Evolutionary conservation across 1,140 invertebrate genomes (phyloP).

Genomic region (Lerema accius): DNA sequence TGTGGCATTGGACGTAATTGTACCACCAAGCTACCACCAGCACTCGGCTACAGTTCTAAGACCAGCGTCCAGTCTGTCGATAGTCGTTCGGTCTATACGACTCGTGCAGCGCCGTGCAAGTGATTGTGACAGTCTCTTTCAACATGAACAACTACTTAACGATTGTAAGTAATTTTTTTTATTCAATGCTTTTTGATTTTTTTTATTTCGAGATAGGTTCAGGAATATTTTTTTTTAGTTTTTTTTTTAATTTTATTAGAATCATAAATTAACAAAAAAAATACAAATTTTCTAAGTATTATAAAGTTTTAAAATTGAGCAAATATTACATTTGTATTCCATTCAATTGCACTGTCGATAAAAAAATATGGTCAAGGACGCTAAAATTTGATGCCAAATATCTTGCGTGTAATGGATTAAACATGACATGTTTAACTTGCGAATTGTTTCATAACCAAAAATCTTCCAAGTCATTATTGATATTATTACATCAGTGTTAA

Average conservation of each 20-base stretch:
- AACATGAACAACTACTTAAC: conserved; percentile 54
- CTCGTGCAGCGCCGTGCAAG: conserved; percentile 37
- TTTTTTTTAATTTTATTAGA: too few relatives aligned
- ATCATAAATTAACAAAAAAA: too few relatives aligned
- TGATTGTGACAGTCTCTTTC: conserved; percentile 47
- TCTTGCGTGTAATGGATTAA: neutral
- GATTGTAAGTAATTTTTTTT: conserved; percentile 47
- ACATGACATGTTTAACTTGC: neutral
- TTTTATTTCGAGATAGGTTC: too few relatives aligned
- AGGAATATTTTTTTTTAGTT: neutral
- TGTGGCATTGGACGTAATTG: conserved; percentile 55
- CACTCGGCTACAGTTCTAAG: conserved; percentile 48
- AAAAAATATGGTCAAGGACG: neutral
- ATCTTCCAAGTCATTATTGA: neutral
- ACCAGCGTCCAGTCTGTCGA: conserved; percentile 49
- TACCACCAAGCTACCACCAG: conserved; percentile 68
- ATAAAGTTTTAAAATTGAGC: too few relatives aligned
- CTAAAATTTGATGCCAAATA: neutral
- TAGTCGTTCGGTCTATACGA: conserved; percentile 46
- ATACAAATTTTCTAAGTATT: too few relatives aligned
- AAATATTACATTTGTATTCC: too few relatives aligned
- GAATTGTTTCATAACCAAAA: neutral
- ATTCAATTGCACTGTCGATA: too few relatives aligned
- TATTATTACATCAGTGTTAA: too few relatives aligned
- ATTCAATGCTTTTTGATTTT: neutral